Base-by-base conservation (phyloP, 2,888 invertebrate species). In the Neria commutata region DNA sequence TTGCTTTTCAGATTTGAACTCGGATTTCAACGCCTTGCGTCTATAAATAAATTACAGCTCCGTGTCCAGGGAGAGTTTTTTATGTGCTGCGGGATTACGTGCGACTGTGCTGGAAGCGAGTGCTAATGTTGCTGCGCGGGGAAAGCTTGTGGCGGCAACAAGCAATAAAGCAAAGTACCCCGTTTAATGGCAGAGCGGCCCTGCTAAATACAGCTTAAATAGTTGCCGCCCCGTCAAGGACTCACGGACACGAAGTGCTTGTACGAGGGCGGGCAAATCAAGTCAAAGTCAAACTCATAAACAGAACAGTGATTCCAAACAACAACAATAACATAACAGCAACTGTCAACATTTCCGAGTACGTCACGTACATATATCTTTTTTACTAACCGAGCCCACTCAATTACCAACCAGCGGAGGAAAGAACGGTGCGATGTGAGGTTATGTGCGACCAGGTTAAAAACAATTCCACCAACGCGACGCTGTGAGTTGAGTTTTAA, bases 41-140 rank as follows among this genome's bases (percentile, higher is more conserved):
- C 54, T 51, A 54, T 60, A 60, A 60, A 60, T 60, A 60, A 57
- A 60, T 54, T 58, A 58, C 58, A 61, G 58, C 50, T n/a, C n/a
- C n/a, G n/a, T n/a, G 61, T 61, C 61, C 61, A 29, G 54, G 51
- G 61, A 61, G 58, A 55, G 58, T 61, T 61, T n/a, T n/a, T 61
- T 51, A 61, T 61, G 58, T 61, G 58, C 54, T 61, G 58, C 58
- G 48, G 58, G 61, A 58, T 61, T 57, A 51, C 52, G 16, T 8
- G 6, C 29, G 29, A n/a, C 29, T 29, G 6, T 5, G 58, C 48
- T 48, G 19, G 57, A 54, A 61, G 54, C 54, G 51, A 50, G 29
- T 37, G 37, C n/a, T 37, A 37, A 37, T 37, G 6, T n/a, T 37
- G 37, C 6, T 49, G 23, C 45, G 55, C 47, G 51, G 34, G 37